Percentiles rank a stretch among this genome's conserved stretches.
Evolutionary conservation across 2,888 invertebrate genomes (phyloP).

Genomic region (Orthosia incerta): DNA sequence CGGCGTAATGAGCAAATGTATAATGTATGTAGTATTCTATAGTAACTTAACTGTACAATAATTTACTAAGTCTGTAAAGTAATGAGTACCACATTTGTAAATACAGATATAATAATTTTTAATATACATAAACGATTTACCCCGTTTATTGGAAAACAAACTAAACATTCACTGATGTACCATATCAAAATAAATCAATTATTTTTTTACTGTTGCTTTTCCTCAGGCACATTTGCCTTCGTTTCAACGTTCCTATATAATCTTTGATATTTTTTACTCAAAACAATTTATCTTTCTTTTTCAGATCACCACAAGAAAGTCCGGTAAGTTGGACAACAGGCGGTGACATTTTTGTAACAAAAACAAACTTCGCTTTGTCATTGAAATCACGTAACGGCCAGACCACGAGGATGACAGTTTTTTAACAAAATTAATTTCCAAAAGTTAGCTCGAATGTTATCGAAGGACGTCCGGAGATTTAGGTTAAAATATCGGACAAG

Average conservation of each 20-base stretch:
- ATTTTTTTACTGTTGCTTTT: too few relatives aligned
- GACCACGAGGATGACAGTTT: constrained; percentile 9
- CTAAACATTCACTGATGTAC: too few relatives aligned
- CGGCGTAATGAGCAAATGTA: background rate
- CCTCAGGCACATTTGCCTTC: background rate
- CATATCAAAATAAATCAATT: too few relatives aligned
- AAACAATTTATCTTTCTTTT: constrained; percentile 33
- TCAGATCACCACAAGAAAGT: constrained; percentile 30
- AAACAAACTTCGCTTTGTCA: constrained; percentile 24
- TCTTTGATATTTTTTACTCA: background rate
- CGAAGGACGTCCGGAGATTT: background rate
- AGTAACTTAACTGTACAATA: too few relatives aligned
- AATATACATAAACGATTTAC: too few relatives aligned
- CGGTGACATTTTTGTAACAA: constrained; percentile 5
- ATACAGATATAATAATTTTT: too few relatives aligned
- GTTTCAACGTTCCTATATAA: background rate
- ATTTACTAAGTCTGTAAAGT: too few relatives aligned
- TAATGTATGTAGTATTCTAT: too few relatives aligned
- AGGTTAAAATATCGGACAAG: background rate
- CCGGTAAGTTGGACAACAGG: constrained; percentile 39
- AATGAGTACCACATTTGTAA: too few relatives aligned
- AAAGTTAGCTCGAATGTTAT: constrained; percentile 19
- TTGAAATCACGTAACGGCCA: constrained; percentile 30
- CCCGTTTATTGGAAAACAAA: too few relatives aligned
- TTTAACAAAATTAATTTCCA: constrained; percentile 13